Conservation (phyloP, 2,797 vertebrate species). For the Glossophaga mutica region DNA sequence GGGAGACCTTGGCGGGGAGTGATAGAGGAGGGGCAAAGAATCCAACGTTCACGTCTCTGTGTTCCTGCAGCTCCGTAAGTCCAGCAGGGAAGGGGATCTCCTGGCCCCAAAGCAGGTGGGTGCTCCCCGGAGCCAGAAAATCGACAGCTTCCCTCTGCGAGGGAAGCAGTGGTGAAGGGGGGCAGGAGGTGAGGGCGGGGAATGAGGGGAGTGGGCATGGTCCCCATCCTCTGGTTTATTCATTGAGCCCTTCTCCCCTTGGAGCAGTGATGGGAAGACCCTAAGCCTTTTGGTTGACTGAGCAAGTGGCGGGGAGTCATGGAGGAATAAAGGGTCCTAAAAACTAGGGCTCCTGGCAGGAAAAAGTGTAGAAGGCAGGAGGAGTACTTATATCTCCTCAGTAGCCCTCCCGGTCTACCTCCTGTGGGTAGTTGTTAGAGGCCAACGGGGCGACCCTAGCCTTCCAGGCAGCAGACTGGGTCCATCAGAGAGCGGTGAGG, state of each 20-base stretch:
- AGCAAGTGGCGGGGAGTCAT: not conserved
- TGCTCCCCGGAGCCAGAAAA: not conserved
- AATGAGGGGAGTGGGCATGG: not conserved
- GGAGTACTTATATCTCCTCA: not conserved
- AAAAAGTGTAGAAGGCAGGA: not conserved
- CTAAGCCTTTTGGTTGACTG: not conserved
- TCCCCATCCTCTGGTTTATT: no score
- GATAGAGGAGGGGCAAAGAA: not conserved
- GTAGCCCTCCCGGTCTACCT: not conserved
- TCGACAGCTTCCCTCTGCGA: not conserved
- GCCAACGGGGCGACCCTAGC: not conserved
- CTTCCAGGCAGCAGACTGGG: not conserved
- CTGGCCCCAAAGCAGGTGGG: constrained; percentile 80
- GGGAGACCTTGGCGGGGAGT: not conserved
- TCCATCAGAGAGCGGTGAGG: not conserved
- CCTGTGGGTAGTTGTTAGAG: not conserved
- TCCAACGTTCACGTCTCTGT: not conserved
- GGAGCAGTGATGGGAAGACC: not conserved
- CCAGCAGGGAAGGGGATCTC: constrained; percentile 79
- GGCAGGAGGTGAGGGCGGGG: not conserved
- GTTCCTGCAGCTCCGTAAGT: constrained; percentile 82
- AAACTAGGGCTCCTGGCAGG: not conserved
- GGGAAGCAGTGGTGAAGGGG: not conserved
- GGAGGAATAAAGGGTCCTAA: not conserved
- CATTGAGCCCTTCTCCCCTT: not conserved